phyloP scores from a whole-genome alignment of 2,888 invertebrate genomes.

The Drosophila neonasuta region DNA sequence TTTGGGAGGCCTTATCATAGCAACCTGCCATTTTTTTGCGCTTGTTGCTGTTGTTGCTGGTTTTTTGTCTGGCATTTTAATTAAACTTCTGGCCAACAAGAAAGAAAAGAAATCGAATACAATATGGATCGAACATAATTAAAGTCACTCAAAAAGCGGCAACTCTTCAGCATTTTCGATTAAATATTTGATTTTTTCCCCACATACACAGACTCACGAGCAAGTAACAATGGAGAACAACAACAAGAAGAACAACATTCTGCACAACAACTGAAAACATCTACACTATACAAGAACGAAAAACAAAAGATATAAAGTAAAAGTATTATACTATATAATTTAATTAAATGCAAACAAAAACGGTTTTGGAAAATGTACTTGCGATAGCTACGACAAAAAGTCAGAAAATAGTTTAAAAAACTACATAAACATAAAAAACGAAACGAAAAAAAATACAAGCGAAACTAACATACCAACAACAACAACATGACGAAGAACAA shows the following conservation, averaged over 20 bases:
- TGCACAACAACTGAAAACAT: constrained; percentile 31
- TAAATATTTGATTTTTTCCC: constrained; percentile 46
- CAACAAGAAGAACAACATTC: constrained; percentile 18
- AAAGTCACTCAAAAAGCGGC: constrained; percentile 49
- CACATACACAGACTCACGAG: constrained; percentile 1
- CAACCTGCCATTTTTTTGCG: constrained; percentile 37
- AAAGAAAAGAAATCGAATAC: constrained; percentile 10
- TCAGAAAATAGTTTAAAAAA: constrained; percentile 66
- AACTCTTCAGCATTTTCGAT: constrained; percentile 48
- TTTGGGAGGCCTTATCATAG: constrained; percentile 39
- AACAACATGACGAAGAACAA: constrained; percentile 12
- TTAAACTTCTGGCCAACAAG: constrained; percentile 55
- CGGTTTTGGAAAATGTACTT: constrained; percentile 79
- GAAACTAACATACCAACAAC: constrained; percentile 45
- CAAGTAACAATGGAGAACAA: constrained; percentile 16
- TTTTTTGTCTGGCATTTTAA: constrained; percentile 61
- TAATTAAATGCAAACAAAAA: constrained; percentile 78
- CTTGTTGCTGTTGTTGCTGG: constrained; percentile 18
- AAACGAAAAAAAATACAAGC: constrained; percentile 18
- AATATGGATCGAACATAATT: constrained; percentile 45
- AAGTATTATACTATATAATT: constrained; percentile 70
- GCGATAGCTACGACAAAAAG: constrained; percentile 69
- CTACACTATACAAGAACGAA: constrained; percentile 26
- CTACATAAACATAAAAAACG: constrained; percentile 56
- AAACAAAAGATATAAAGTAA: constrained; percentile 36